A percentile compares a stretch with the other conserved stretches of the same genome.
Conservation (phyloP, 2,113 vertebrate genomes). For the Toxotes jaculatrix region DNA sequence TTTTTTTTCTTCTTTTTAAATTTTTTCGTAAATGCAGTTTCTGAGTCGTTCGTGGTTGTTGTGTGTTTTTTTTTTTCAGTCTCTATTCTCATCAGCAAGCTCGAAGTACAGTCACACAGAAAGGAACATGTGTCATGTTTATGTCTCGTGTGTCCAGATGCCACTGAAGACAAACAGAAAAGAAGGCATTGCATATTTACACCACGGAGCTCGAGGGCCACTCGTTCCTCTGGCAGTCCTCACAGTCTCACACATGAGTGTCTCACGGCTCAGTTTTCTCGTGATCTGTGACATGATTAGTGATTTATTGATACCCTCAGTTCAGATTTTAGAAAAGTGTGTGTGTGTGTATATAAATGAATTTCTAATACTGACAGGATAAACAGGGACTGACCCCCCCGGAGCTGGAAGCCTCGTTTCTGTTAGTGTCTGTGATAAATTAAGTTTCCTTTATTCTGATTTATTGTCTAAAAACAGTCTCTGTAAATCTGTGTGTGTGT, state of each 20-base stretch:
- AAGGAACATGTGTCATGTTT: slow-evolving; percentile 11
- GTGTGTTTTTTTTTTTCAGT: slow-evolving; percentile 24
- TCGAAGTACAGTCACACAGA: slow-evolving; percentile 62
- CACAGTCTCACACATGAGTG: slow-evolving; percentile 62
- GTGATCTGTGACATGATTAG: slow-evolving; percentile 64
- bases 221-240: slow-evolving; percentile 55
- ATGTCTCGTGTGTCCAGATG: slow-evolving; percentile 53
- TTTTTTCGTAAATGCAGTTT: slow-evolving; percentile 48
- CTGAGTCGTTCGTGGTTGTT: slow-evolving; percentile 25
- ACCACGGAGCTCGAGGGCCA: slow-evolving; percentile 61
- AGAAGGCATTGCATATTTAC: slow-evolving; percentile 82
- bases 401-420: slow-evolving; percentile 57
- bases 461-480: slow-evolving; percentile 50
- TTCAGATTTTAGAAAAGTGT: slow-evolving; percentile 18
- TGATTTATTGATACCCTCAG: slow-evolving; percentile 54
- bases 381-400: slow-evolving; percentile 15
- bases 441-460: slow-evolving; percentile 32
- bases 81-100: slow-evolving; percentile 59
- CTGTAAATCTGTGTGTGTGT: background rate
- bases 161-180: slow-evolving; percentile 24
- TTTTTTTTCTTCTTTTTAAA: slow-evolving; percentile 3
- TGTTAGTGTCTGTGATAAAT: slow-evolving; percentile 42
- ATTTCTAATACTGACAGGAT: slow-evolving; percentile 55
- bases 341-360: slow-evolving; percentile 27
- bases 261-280: slow-evolving; percentile 77